phyloP scores from a whole-genome alignment of 1,140 invertebrate genomes.

The Procambarus clarkii region DNA sequence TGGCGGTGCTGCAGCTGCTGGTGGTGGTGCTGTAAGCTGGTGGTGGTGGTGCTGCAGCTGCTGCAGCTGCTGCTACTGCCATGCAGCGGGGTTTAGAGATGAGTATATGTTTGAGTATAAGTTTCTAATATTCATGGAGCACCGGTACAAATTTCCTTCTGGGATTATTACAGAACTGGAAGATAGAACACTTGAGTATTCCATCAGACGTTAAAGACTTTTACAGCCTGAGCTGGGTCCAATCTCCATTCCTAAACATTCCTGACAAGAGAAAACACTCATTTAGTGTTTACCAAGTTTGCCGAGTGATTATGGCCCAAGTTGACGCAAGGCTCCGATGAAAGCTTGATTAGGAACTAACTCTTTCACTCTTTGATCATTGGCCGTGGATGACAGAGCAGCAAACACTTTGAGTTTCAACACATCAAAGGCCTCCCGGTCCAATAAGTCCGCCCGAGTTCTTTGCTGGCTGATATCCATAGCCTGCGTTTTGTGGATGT shows the following conservation, averaged over 20 bases:
- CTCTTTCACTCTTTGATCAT: not conserved
- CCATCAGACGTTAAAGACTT: not conserved
- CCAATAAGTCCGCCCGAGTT: not conserved
- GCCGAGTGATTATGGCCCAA: conserved; percentile 1
- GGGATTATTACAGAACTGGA: not conserved
- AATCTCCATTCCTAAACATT: not conserved
- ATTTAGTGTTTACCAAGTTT: not conserved
- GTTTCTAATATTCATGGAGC: not conserved
- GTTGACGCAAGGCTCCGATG: not conserved
- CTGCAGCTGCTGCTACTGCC: too few species aligned
- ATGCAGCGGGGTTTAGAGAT: too few species aligned
- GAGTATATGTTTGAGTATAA: too few species aligned
- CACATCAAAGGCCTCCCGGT: not conserved
- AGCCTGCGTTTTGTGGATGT: not conserved
- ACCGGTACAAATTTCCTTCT: not conserved
- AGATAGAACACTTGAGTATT: not conserved
- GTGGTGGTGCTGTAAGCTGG: too few species aligned
- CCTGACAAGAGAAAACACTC: not conserved
- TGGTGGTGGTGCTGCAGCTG: too few species aligned
- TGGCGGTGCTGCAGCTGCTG: too few species aligned
- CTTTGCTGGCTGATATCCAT: not conserved
- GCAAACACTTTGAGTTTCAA: not conserved
- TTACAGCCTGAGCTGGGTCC: not conserved
- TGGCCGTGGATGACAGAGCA: not conserved
- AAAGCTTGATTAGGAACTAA: not conserved